Base-by-base conservation (phyloP, 2,797 vertebrate genomes). In the Spinibarbus caldwelli region DNA sequence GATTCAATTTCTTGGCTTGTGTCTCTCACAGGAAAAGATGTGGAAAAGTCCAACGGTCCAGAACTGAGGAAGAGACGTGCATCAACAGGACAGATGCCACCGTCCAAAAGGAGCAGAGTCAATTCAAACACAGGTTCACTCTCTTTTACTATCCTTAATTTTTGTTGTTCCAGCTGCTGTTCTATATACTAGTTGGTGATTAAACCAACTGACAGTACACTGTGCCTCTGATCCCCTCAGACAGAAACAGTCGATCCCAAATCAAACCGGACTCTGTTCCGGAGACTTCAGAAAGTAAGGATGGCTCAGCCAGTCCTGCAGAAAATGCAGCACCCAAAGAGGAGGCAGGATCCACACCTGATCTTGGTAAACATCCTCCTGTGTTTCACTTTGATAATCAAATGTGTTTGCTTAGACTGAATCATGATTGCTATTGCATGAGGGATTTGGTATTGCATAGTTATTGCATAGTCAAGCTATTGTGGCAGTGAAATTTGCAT, bases 1-100 rank as follows among this genome's bases (percentile, higher is more conserved):
- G n/a, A 31, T 23, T 45, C 19, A 43, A 34, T 19, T 82, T 59
- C 84, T 75, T 80, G 52, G 34, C 21, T 78, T 87, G 43, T 82
- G 7, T 26, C 66, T 62, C 12, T 77, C 15, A 10, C 86, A 92
- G 90, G 54, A 23, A 87, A 88, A 76, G 82, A 87, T 19, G 21
- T 64, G 2, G 88, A 89, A 78, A 87, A 38, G 64, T 57, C 57
- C 49, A 88, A 81, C 19, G 72, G 84, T 31, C 91, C 96, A 88
- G 96, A 96, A 88, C 91, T 96, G 90, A 94, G 95, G 90, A 95
- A 90, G 90, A 94, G 94, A 90, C 97, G 95, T 89, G 95, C 95
- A 72, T 94, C 96, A 59, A 95, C 96, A 89, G 93, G 95, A 91
- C 94, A 93, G 62, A 93, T 94, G 73, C 86, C 94, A 73, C 95